A percentile compares a stretch with the other conserved stretches of the same genome.
Evolutionary conservation across 1,140 invertebrate species (phyloP).

Genomic region (Rhysida immarginata): DNA sequence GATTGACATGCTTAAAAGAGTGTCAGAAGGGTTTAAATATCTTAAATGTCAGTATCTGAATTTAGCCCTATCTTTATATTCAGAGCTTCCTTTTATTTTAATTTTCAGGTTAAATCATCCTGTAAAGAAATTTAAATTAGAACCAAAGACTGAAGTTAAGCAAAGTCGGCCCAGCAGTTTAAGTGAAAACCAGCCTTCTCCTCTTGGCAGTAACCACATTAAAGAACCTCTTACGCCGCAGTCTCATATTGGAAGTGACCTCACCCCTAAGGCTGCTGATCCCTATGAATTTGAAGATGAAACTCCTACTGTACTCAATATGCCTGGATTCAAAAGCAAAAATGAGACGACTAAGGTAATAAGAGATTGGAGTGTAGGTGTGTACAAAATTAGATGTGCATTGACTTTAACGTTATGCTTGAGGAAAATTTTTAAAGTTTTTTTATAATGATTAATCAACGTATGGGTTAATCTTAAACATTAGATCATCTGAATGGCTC

Average conservation of each 20-base stretch:
- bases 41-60: too few relatives aligned
- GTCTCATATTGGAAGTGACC: not conserved
- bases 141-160: not conserved
- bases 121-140: slow-evolving; percentile 57
- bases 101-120: slow-evolving; percentile 72
- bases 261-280: slow-evolving; percentile 31
- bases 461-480: too few relatives aligned
- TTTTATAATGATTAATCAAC: too few relatives aligned
- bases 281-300: slow-evolving; percentile 55
- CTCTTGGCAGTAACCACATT: not conserved
- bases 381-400: too few relatives aligned
- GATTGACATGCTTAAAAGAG: too few relatives aligned
- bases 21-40: too few relatives aligned
- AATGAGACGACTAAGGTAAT: slow-evolving; percentile 11
- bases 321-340: slow-evolving; percentile 31
- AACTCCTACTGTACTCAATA: slow-evolving; percentile 24
- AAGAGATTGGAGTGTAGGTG: slow-evolving; percentile 11
- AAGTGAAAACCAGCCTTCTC: slow-evolving; percentile 6
- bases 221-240: slow-evolving; percentile 10
- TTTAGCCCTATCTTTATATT: too few relatives aligned
- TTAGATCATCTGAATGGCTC: too few relatives aligned
- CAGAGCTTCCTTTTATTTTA: too few relatives aligned
- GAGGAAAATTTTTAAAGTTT: too few relatives aligned
- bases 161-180: not conserved
- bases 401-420: too few relatives aligned